phyloP scores from a whole-genome alignment of 2,797 vertebrate species.

The Rhabdomys pumilio region DNA sequence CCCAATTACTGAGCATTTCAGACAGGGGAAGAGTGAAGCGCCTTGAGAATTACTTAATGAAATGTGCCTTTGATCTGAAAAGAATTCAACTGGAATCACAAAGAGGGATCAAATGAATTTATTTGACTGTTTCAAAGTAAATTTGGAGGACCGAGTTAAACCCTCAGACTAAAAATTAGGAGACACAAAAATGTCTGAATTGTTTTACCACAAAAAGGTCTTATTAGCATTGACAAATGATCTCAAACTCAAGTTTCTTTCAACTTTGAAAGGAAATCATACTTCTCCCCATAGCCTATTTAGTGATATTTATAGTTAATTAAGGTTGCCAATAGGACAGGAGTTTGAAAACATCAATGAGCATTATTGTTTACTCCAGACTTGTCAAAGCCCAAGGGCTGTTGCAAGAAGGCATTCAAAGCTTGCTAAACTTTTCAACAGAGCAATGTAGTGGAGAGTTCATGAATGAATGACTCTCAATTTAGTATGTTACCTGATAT shows the following conservation, averaged over 20 bases:
- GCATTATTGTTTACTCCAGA: background rate
- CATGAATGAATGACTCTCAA: background rate
- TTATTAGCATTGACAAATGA: background rate
- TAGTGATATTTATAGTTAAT: background rate
- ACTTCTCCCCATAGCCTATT: background rate
- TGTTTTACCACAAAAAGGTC: background rate
- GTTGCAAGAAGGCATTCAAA: background rate
- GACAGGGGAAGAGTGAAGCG: conserved; percentile 23
- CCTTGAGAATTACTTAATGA: conserved; percentile 60
- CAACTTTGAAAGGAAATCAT: background rate
- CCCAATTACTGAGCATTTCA: conserved; percentile 63
- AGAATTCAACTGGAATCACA: conserved; percentile 12
- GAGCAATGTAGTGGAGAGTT: background rate
- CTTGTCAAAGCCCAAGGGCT: background rate
- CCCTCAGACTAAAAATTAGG: background rate
- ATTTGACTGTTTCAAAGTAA: conserved; percentile 62
- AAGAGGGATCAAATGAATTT: background rate
- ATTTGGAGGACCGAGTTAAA: conserved; percentile 18
- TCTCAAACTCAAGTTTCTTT: background rate
- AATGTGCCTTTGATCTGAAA: conserved; percentile 27
- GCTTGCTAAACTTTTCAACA: background rate
- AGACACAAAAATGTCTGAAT: background rate
- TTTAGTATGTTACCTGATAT: background rate
- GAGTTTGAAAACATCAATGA: background rate
- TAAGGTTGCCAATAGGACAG: background rate